Evolutionary conservation across 1,140 invertebrate genomes (phyloP).

Genomic region (Zaprionus camerounensis): DNA sequence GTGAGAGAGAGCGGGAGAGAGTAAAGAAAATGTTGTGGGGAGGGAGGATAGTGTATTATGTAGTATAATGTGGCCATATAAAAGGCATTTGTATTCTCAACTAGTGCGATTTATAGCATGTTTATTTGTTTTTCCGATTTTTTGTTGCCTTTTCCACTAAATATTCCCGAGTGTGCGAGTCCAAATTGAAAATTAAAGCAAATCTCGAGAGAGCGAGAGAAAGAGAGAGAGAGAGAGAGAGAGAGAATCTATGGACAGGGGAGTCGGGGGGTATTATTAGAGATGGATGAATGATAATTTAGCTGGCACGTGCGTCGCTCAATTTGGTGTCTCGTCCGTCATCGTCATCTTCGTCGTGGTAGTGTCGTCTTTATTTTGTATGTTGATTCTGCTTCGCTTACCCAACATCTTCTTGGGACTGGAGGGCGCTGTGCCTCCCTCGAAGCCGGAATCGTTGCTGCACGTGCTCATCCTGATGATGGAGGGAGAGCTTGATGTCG

Average conservation of each 20-base stretch:
- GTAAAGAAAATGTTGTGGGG: not conserved
- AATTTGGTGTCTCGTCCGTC: not conserved
- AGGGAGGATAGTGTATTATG: not conserved
- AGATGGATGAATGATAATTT: not conserved
- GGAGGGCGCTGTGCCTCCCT: constrained; percentile 82
- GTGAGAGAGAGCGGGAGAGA: not conserved
- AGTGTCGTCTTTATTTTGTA: not conserved
- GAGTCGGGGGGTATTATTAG: not conserved
- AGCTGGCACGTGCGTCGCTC: constrained; percentile 2
- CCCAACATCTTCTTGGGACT: constrained; percentile 84
- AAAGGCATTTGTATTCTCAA: constrained; percentile 35
- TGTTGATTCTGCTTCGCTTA: constrained; percentile 53
- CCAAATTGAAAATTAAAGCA: constrained; percentile 55
- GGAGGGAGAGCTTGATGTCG: constrained; percentile 50
- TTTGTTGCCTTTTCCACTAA: constrained; percentile 33
- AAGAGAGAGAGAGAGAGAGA: not conserved
- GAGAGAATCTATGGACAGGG: not conserved
- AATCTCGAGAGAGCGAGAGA: not conserved
- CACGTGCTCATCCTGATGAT: constrained; percentile 84
- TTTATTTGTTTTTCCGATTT: constrained; percentile 50
- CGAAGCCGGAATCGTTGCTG: constrained; percentile 84
- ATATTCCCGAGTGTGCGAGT: constrained; percentile 32
- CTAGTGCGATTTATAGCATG: constrained; percentile 45
- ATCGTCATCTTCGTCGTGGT: too few relatives aligned
- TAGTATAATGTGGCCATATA: constrained; percentile 25